Base-by-base conservation (phyloP, 2,797 vertebrate species). In the Pitangus sulphuratus region DNA sequence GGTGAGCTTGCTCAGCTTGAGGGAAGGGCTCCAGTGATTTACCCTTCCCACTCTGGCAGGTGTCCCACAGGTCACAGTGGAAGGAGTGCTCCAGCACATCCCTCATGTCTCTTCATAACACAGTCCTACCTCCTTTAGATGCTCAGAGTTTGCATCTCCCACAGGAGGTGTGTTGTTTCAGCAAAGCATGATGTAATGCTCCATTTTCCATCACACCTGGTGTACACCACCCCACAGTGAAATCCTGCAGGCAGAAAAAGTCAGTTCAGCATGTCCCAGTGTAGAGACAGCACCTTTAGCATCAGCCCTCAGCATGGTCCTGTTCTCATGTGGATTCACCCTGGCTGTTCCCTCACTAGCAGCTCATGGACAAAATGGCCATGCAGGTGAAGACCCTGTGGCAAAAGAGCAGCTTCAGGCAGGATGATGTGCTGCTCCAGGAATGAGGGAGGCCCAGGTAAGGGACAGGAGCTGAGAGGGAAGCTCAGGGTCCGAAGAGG, bases 251-350 rank as follows among this genome's bases (percentile, higher is more conserved):
- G 50, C 11, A 78, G 66, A 53, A 81, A 60, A 86, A 48, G 30
- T 31, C 42, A 57, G n/a, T 74, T 77, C 60, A 70, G 24, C 17
- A 44, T 37, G 25, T 3, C 33, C 19, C 47, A 26, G 31, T 19
- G 25, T 12, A 69, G 19, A 54, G 47, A 58, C 37, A 48, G 40
- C 56, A 53, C 22, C 19, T 87, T 65, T 28, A 62, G 16, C 66
- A 62, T 28, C 20, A 62, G 19, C 5, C 50, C 39, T 48, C 0
- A 0, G n/a, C 6, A n/a, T 19, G 6, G 14, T 51, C 61, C 30
- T 80, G 33, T 82, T 40, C 19, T 74, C 22, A 12, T 8, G 9
- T 48, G 40, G n/a, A 66, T 61, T 84, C 47, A 79, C n/a, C 17
- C 39, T 85, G 35, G 5, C 16, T 35, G 8, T n/a, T 77, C 56